A percentile compares a stretch with the other conserved stretches of the same genome.
Conservation (phyloP, 2,797 vertebrate species). For the Lemur catta region DNA sequence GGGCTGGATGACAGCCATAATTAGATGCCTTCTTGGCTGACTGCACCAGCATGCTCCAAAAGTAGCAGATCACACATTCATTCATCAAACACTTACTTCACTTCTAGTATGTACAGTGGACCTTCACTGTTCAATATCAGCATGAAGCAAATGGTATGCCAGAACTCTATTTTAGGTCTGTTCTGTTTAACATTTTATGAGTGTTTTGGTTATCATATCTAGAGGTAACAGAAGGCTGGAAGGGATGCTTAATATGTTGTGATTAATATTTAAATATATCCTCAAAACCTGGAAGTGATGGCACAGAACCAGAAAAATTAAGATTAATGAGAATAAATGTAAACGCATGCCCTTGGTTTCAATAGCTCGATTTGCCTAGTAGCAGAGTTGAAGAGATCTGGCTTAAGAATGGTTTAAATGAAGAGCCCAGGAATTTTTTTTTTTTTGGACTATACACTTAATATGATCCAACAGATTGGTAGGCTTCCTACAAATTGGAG, state of each 20-base stretch:
- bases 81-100: neutral
- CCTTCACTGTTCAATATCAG: neutral
- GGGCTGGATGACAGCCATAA: neutral
- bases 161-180: neutral
- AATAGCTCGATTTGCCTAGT: constrained; percentile 8
- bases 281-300: constrained; percentile 38
- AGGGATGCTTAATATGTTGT: neutral
- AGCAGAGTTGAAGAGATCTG: neutral
- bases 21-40: neutral
- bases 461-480: neutral
- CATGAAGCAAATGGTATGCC: neutral
- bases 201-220: constrained; percentile 37
- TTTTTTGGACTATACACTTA: neutral
- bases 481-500: neutral
- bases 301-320: constrained; percentile 60
- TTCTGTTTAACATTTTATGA: constrained; percentile 7
- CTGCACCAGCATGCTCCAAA: neutral
- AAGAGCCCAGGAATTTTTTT: neutral
- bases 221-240: constrained; percentile 44
- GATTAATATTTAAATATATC: constrained; percentile 55
- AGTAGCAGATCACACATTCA: neutral
- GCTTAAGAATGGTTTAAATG: neutral
- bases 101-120: neutral
- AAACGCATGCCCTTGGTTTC: constrained; percentile 31
- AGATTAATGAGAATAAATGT: constrained; percentile 41